Base-by-base conservation (phyloP, 2,113 vertebrate species). In the Chaenocephalus aceratus region DNA sequence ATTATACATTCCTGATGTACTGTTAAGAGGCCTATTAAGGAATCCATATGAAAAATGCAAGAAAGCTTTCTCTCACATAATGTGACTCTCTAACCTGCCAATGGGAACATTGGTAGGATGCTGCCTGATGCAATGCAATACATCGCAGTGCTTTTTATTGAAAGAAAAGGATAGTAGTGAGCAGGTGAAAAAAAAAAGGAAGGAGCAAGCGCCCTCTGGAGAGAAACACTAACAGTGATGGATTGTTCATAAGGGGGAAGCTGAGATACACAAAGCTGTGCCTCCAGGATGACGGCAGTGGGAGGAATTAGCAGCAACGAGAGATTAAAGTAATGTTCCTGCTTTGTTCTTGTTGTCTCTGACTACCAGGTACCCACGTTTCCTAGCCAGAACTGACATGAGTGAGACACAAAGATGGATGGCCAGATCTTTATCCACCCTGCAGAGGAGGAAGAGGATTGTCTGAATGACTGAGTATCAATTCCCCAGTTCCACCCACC, bases 401-500 rank as follows among this genome's bases (percentile, higher is more conserved):
- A 76, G 73, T 79, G 83, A 91, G 83, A 90, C 89, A 83, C 71
- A 18, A 94, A 93, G 91, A 94, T 76, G 77, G 90, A 93, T 94
- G 89, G 48, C 86, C 85, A 82, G 92, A 92, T 91, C 86, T 52
- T 91, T 92, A 92, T 93, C 90, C 81, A 71, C 87, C 82, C 83
- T 46, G 85, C 86, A 86, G 88, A 80, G 89, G 87, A 91, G 88
- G 88, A 91, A 87, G 83, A 89, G 86, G 79, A 81, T 75, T 86
- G 92, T 91, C 86, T 80, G 71, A 83, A 91, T 93, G 93, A 92
- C 90, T 90, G 91, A 93, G 90, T 90, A 92, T 90, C 90, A 90
- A 91, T 90, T 92, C 89, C 82, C 79, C 83, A 60, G 74, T 81
- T 91, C 83, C 88, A 86, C 72, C 87, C 91, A 91, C 86, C 82